Evolutionary conservation across 2,888 invertebrate species (phyloP).

Genomic region (Ornithoptera alexandrae): DNA sequence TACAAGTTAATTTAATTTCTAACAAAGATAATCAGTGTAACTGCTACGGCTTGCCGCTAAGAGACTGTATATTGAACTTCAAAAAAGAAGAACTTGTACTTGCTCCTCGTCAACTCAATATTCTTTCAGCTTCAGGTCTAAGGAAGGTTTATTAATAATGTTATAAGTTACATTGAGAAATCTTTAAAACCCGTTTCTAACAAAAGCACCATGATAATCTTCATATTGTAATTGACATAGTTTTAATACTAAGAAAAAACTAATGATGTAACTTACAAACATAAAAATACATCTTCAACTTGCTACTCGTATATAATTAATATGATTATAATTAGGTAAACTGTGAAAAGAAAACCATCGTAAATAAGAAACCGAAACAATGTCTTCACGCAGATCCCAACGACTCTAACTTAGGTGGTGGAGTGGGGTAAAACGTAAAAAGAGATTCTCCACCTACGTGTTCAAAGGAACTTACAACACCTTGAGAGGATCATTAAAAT

Average conservation of each 20-base stretch:
- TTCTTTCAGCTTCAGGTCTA: not conserved
- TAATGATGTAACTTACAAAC: no score
- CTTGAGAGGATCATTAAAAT: constrained; percentile 22
- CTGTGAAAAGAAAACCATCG: not conserved
- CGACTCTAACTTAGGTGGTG: not conserved
- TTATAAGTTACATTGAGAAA: not conserved
- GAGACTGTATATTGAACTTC: not conserved
- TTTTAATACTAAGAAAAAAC: no score
- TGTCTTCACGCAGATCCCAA: not conserved
- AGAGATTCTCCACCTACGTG: not conserved
- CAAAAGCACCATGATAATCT: no score
- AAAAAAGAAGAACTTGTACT: not conserved
- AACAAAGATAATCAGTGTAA: no score
- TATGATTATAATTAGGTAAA: not conserved
- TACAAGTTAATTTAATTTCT: no score
- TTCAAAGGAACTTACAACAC: constrained; percentile 11
- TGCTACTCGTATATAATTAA: no score
- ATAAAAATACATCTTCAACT: no score
- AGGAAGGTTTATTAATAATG: constrained; percentile 3
- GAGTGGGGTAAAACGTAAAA: not conserved
- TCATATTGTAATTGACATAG: no score
- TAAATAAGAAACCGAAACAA: not conserved
- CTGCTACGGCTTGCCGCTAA: not conserved
- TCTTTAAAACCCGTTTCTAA: not conserved
- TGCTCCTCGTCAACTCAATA: not conserved